Evolutionary conservation across 2,113 vertebrate genomes (phyloP).

Genomic region (Scalopus aquaticus): DNA sequence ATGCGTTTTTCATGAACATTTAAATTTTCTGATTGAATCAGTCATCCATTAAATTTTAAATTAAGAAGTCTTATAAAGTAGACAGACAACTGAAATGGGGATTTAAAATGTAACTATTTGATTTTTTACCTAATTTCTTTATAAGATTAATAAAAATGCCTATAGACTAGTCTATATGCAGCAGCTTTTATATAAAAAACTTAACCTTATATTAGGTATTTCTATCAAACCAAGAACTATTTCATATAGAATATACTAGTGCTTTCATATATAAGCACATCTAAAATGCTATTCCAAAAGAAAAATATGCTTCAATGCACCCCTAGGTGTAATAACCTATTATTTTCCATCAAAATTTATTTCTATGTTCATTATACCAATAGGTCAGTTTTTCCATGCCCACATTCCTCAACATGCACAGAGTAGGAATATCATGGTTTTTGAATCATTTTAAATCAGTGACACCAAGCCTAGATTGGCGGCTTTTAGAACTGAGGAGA

Average conservation of each 20-base stretch:
- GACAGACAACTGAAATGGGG: constrained; percentile 39
- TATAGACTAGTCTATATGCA: background rate
- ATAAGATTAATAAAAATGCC: constrained; percentile 51
- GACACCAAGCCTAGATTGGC: background rate
- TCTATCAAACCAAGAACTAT: constrained; percentile 11
- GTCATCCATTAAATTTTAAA: constrained; percentile 72
- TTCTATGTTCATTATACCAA: constrained; percentile 1
- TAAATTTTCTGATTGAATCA: constrained; percentile 57
- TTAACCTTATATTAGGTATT: background rate
- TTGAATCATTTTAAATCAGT: background rate
- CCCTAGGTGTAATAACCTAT: background rate
- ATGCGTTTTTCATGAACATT: constrained; percentile 54
- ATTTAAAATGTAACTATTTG: background rate
- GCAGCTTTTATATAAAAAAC: constrained; percentile 25
- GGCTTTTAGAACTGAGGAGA: constrained; percentile 16
- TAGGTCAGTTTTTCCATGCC: background rate
- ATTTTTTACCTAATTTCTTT: constrained; percentile 35
- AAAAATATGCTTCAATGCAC: background rate
- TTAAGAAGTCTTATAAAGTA: constrained; percentile 47
- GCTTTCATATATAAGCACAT: background rate
- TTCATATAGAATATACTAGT: background rate
- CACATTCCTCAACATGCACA: background rate
- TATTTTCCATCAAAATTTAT: background rate
- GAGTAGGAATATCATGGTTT: background rate
- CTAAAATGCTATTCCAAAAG: constrained; percentile 3